A percentile compares a stretch with the other conserved stretches of the same genome.
Evolutionary conservation across 2,113 vertebrate species (phyloP).

Genomic region (Halichoerus grypus): DNA sequence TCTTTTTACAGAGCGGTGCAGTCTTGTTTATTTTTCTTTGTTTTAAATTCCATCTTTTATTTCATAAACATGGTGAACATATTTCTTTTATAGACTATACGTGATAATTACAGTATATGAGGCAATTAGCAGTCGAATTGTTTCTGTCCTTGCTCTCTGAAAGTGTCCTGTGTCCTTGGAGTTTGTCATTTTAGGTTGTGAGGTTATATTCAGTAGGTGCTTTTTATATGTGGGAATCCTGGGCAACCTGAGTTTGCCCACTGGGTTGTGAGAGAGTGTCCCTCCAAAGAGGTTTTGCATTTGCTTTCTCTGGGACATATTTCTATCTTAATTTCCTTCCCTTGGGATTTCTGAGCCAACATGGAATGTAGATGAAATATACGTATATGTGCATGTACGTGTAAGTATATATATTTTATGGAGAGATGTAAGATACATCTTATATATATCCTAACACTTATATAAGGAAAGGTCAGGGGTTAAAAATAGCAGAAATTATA

Average conservation of each 20-base stretch:
- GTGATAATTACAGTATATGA: neutral
- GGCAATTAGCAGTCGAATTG: neutral
- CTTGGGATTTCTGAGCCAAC: neutral
- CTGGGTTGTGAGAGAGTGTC: neutral
- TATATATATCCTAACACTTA: neutral
- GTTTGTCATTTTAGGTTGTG: neutral
- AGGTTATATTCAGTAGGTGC: neutral
- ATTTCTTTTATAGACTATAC: neutral
- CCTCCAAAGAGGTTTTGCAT: neutral
- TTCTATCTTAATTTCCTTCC: neutral
- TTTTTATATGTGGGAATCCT: neutral
- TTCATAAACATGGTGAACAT: neutral
- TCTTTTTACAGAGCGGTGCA: neutral
- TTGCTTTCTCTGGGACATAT: neutral
- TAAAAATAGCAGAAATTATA: neutral
- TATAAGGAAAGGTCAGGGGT: neutral
- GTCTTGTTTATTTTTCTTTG: neutral
- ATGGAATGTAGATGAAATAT: neutral
- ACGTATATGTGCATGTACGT: neutral
- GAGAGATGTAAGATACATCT: neutral
- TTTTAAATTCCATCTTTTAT: constrained; percentile 35
- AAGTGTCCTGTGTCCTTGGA: neutral
- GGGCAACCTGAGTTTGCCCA: neutral
- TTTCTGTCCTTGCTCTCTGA: neutral
- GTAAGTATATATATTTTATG: neutral